A percentile compares a stretch with the other conserved stretches of the same genome.
These are phyloP conservation scores for Thera britannica DNA, from an alignment of 2,888 invertebrate genomes.

Conservation along the genomic window DNA sequence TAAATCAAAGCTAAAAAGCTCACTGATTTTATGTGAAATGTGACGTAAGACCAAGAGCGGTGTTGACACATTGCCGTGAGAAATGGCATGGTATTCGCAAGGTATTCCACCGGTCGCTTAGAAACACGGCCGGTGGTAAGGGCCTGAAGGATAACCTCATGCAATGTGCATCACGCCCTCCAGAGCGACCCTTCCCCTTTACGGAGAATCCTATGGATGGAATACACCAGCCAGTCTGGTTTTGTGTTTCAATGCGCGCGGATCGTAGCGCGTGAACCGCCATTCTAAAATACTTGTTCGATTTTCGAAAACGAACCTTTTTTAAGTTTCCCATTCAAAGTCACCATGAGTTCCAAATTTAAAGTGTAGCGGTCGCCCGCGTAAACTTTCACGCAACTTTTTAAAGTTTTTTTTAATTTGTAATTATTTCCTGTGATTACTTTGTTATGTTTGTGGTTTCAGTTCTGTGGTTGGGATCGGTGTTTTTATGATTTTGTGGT, in stretches of 20 bases:
- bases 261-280: conserved; percentile 66
- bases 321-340: conserved; percentile 44
- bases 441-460: conserved; percentile 65
- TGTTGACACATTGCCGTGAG: conserved; percentile 6
- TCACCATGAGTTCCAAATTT: conserved; percentile 57
- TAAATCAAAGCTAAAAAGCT: not conserved
- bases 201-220: conserved; percentile 76
- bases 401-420: conserved; percentile 59
- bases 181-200: conserved; percentile 81
- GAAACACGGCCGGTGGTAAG: conserved; percentile 65
- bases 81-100: conserved; percentile 47
- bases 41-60: too few species aligned
- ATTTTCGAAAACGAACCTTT: conserved; percentile 56
- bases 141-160: conserved; percentile 75
- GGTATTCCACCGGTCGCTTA: conserved; percentile 50
- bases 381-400: conserved; percentile 67
- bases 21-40: not conserved
- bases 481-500: conserved; percentile 59
- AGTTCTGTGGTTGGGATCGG: conserved; percentile 60
- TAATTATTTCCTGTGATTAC: conserved; percentile 66
- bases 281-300: conserved; percentile 64
- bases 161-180: conserved; percentile 81
- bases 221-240: conserved; percentile 84
- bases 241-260: conserved; percentile 79
- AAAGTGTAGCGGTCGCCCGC: conserved; percentile 48